Evolutionary conservation across 2,888 invertebrate genomes (phyloP).

Genomic region (Spicauda simplicius): DNA sequence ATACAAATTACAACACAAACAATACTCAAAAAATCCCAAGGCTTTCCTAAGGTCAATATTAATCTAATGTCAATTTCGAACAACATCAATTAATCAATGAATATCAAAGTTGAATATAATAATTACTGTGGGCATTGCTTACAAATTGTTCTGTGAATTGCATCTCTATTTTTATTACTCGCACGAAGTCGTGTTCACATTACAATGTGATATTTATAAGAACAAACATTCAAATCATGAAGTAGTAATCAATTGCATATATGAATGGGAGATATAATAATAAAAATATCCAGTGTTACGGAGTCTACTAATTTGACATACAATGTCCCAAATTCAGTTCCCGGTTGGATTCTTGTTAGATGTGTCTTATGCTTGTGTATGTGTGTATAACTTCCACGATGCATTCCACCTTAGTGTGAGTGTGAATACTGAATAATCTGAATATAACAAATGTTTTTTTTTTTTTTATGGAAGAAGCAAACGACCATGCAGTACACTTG

Average conservation of each 20-base stretch:
- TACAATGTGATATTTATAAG: background rate
- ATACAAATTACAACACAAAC: background rate
- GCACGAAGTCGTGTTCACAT: slow-evolving; percentile 14
- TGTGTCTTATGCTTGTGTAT: too few species aligned
- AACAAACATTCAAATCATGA: background rate
- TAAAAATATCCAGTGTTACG: too few species aligned
- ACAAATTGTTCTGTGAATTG: slow-evolving; percentile 10
- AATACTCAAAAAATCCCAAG: background rate
- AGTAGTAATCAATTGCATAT: background rate
- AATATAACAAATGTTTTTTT: too few species aligned
- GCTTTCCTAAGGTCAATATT: slow-evolving; percentile 1
- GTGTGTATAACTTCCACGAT: too few species aligned
- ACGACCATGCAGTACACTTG: too few species aligned
- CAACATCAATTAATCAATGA: slow-evolving; percentile 11
- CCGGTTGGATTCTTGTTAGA: too few species aligned
- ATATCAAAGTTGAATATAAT: slow-evolving; percentile 1
- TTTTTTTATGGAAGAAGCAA: too few species aligned
- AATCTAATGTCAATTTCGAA: background rate
- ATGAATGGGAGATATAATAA: too few species aligned
- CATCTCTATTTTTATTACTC: slow-evolving; percentile 7
- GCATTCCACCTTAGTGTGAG: too few species aligned
- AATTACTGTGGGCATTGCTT: slow-evolving; percentile 5
- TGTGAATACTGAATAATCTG: too few species aligned
- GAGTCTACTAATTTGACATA: too few species aligned
- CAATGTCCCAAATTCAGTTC: too few species aligned